Conservation (phyloP, 2,888 invertebrate species). For the Philaethria dido region DNA sequence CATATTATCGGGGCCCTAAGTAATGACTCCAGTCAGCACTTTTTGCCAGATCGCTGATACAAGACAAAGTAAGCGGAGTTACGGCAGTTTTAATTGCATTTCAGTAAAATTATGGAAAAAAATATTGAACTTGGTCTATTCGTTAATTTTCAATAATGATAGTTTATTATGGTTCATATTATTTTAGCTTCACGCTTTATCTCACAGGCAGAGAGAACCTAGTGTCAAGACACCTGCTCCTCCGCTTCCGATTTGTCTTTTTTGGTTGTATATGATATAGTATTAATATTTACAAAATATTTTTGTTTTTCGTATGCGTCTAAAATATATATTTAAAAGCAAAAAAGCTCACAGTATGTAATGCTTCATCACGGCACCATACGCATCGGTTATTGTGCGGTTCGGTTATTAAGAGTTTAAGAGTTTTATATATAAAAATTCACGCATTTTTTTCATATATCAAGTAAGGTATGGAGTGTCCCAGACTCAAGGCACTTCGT, state of each 20-base stretch:
- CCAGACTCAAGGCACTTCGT: too few relatives aligned
- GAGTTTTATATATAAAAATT: not conserved
- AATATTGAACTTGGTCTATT: too few relatives aligned
- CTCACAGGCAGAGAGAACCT: too few relatives aligned
- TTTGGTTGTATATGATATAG: too few relatives aligned
- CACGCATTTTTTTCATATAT: not conserved
- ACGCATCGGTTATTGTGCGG: not conserved
- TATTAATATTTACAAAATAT: too few relatives aligned
- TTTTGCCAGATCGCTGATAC: conserved; percentile 8
- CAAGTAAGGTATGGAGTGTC: too few relatives aligned
- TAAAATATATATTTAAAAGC: not conserved
- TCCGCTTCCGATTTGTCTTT: too few relatives aligned
- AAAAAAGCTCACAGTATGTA: not conserved
- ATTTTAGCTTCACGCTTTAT: too few relatives aligned
- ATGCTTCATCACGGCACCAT: not conserved
- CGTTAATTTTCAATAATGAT: too few relatives aligned
- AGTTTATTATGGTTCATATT: too few relatives aligned
- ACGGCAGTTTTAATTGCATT: conserved; percentile 7
- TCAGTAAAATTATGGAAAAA: not conserved
- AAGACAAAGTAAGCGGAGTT: conserved; percentile 5
- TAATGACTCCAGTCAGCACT: not conserved
- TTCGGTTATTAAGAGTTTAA: conserved; percentile 2
- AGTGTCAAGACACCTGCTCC: too few relatives aligned
- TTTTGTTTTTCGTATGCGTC: not conserved
- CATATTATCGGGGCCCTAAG: not conserved